Conservation (phyloP, 2,888 invertebrate genomes). For the Hofmannophila pseudospretella region DNA sequence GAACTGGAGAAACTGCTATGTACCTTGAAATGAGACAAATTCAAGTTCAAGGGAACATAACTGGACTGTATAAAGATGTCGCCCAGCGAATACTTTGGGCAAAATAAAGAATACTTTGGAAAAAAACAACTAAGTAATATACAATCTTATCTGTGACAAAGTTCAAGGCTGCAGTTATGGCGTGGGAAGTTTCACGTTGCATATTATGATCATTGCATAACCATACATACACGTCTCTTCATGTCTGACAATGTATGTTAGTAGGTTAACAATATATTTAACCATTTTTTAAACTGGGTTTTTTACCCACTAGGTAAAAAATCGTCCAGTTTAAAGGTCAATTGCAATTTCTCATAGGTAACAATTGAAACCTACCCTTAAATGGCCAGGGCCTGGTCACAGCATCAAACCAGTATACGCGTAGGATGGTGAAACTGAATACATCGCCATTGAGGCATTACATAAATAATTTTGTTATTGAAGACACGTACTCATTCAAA, state of each 20-base stretch:
- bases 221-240: neutral
- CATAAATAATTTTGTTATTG: too few species aligned
- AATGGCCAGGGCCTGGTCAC: too few species aligned
- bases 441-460: too few species aligned
- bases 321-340: too few species aligned
- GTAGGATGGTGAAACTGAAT: too few species aligned
- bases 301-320: too few species aligned
- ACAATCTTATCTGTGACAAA: neutral
- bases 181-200: constrained; percentile 7
- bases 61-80: neutral
- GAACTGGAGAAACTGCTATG: constrained; percentile 84
- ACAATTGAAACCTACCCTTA: too few species aligned
- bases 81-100: too few species aligned
- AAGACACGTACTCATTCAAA: too few species aligned
- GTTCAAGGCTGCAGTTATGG: constrained; percentile 6
- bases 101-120: neutral
- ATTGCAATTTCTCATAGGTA: too few species aligned
- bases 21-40: constrained; percentile 74
- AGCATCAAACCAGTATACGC: too few species aligned
- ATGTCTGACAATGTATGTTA: constrained; percentile 5
- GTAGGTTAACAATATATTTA: constrained; percentile 5
- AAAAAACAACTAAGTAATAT: neutral
- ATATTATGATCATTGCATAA: neutral
- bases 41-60: constrained; percentile 26
- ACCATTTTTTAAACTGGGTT: too few species aligned